These are phyloP conservation scores for Trachelus troglodyta DNA, from an alignment of 2,888 invertebrate genomes.

Conservation along the genomic window DNA sequence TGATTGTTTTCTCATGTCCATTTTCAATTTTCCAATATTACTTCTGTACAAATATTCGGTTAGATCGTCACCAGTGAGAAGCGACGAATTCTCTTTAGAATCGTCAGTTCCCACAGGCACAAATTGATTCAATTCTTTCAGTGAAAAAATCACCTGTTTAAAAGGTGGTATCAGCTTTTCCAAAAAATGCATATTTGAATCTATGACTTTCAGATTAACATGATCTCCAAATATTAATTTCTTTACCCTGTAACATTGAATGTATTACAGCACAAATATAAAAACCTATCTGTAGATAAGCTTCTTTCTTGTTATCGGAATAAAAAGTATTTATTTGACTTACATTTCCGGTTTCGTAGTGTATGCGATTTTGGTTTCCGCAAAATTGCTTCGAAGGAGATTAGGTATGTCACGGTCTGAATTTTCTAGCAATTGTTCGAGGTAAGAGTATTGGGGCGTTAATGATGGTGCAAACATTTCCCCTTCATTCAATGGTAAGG, in stretches of 20 bases:
- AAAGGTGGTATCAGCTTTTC: constrained; percentile 53
- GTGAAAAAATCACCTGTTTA: constrained; percentile 35
- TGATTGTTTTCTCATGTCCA: constrained; percentile 39
- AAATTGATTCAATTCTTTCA: constrained; percentile 36
- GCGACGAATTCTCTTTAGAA: not conserved
- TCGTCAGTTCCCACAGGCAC: constrained; percentile 31
- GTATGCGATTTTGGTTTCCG: constrained; percentile 50
- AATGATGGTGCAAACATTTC: constrained; percentile 53
- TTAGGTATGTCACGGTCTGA: constrained; percentile 44
- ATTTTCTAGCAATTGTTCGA: constrained; percentile 47
- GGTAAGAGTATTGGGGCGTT: constrained; percentile 54
- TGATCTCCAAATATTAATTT: constrained; percentile 44
- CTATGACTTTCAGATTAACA: constrained; percentile 42
- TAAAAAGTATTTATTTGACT: constrained; percentile 30
- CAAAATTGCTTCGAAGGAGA: constrained; percentile 48
- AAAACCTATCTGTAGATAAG: not conserved
- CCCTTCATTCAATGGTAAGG: constrained; percentile 30
- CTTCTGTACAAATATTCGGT: constrained; percentile 49
- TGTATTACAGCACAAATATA: not conserved
- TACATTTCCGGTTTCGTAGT: constrained; percentile 53
- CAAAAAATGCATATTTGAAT: constrained; percentile 52
- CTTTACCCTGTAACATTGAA: constrained; percentile 41
- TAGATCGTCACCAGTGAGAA: constrained; percentile 30
- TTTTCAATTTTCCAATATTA: constrained; percentile 37
- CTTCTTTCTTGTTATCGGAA: not conserved